These are phyloP conservation scores for Chloropsis hardwickii DNA, from an alignment of 2,113 vertebrate species.

Conservation along the genomic window DNA sequence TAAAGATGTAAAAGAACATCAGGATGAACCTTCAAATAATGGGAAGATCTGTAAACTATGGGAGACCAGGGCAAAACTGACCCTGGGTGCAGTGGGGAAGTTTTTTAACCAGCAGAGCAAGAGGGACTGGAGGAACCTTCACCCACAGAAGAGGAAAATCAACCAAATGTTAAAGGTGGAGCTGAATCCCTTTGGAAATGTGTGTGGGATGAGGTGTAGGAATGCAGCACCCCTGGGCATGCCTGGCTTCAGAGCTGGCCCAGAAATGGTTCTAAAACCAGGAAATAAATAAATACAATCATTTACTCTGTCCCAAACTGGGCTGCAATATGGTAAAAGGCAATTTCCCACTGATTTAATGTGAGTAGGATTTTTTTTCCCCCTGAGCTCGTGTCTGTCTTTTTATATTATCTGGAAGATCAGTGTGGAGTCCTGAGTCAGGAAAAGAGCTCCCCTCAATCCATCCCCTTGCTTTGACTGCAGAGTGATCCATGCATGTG, in stretches of 20 bases:
- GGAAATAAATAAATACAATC: neutral
- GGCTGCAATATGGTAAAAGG: neutral
- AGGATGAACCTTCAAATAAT: neutral
- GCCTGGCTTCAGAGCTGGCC: neutral
- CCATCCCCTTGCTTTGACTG: conserved; percentile 22
- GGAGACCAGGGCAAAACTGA: neutral
- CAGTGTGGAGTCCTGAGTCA: conserved; percentile 12
- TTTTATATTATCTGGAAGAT: neutral
- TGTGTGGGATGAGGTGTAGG: fast-evolving
- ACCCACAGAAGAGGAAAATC: neutral
- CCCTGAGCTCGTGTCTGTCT: neutral
- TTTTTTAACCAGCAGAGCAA: neutral
- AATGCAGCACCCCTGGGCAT: neutral
- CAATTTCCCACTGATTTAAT: conserved; percentile 38
- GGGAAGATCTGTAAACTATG: neutral
- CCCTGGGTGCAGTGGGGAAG: neutral
- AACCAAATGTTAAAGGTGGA: neutral
- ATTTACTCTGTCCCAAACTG: neutral
- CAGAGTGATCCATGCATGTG: conserved; percentile 37
- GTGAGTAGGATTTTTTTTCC: neutral
- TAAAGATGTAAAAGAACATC: neutral
- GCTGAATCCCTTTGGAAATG: neutral
- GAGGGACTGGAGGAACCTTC: neutral
- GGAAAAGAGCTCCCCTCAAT: conserved; percentile 28
- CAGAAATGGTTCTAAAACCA: neutral